Percentiles rank a stretch among this genome's conserved stretches.
phyloP scores from a whole-genome alignment of 1,140 invertebrate species.

The Philopotamus ludificatus region DNA sequence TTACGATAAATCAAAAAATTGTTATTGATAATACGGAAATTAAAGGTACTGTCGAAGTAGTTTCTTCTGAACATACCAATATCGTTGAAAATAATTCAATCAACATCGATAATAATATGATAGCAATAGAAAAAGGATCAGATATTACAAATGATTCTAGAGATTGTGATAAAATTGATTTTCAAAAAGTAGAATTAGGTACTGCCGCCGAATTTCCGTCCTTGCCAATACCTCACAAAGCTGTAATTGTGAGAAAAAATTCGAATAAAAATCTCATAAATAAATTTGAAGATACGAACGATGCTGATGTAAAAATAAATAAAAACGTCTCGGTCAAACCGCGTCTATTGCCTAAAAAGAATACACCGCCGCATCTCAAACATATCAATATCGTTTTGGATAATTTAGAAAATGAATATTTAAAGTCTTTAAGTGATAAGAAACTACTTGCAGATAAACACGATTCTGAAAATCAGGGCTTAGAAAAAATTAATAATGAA shows the following conservation, averaged over 20 bases:
- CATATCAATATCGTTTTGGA: slow-evolving; percentile 48
- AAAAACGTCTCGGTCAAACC: slow-evolving; percentile 34
- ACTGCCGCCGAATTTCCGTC: slow-evolving; percentile 55
- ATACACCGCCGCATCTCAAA: slow-evolving; percentile 44
- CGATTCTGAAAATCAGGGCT: background rate
- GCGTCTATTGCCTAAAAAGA: too few species aligned
- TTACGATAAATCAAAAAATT: background rate
- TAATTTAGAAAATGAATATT: slow-evolving; percentile 51
- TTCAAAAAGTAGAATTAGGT: slow-evolving; percentile 51
- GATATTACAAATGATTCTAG: background rate
- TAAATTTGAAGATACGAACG: slow-evolving; percentile 4
- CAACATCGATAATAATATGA: background rate
- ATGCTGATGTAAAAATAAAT: slow-evolving; percentile 31
- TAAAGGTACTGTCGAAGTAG: background rate
- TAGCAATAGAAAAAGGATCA: background rate
- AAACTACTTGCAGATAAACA: slow-evolving; percentile 15
- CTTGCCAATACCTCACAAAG: slow-evolving; percentile 49
- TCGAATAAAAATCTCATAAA: slow-evolving; percentile 41
- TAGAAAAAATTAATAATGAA: slow-evolving; percentile 40
- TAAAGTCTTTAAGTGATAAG: slow-evolving; percentile 40
- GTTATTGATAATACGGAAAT: background rate
- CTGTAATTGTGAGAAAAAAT: slow-evolving; percentile 47
- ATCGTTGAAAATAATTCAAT: background rate
- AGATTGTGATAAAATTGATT: background rate
- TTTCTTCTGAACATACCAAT: background rate